A percentile compares a stretch with the other conserved stretches of the same genome.
These are phyloP conservation scores for Flabesymbios commensalis DNA, from an alignment of 2,888 invertebrate species.

Conservation along the genomic window DNA sequence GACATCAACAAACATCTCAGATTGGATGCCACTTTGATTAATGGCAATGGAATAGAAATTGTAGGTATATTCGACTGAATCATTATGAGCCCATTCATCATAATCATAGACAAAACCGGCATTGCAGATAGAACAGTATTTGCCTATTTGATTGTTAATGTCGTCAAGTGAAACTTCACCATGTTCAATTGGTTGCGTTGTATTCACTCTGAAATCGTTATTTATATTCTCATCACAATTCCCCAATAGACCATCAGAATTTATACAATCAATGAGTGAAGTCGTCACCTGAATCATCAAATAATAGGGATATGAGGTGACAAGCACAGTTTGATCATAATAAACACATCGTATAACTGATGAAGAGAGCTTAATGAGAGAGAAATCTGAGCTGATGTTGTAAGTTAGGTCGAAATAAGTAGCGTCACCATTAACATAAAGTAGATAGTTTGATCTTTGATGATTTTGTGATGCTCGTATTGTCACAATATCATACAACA, in stretches of 20 bases:
- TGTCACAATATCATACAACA: background rate
- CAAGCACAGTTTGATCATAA: background rate
- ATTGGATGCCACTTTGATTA: too few relatives aligned
- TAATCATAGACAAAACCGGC: background rate
- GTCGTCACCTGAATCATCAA: background rate
- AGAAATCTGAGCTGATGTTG: background rate
- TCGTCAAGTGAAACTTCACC: slow-evolving; percentile 20
- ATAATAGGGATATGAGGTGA: background rate
- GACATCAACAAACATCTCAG: too few relatives aligned
- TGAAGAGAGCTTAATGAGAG: background rate
- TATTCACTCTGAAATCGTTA: slow-evolving; percentile 33
- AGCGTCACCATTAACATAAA: background rate
- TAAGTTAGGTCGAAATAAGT: background rate
- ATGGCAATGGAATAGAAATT: background rate
- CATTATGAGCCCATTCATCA: background rate
- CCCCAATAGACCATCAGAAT: slow-evolving; percentile 31
- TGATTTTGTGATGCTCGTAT: background rate
- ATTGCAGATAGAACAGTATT: background rate
- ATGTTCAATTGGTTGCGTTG: background rate
- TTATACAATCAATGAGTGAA: background rate
- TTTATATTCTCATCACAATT: slow-evolving; percentile 33
- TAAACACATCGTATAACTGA: background rate
- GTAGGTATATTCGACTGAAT: background rate
- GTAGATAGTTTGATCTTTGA: background rate
- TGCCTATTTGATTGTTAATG: background rate